Base-by-base conservation (phyloP, 2,797 vertebrate species). In the Sebastes matsubarae region DNA sequence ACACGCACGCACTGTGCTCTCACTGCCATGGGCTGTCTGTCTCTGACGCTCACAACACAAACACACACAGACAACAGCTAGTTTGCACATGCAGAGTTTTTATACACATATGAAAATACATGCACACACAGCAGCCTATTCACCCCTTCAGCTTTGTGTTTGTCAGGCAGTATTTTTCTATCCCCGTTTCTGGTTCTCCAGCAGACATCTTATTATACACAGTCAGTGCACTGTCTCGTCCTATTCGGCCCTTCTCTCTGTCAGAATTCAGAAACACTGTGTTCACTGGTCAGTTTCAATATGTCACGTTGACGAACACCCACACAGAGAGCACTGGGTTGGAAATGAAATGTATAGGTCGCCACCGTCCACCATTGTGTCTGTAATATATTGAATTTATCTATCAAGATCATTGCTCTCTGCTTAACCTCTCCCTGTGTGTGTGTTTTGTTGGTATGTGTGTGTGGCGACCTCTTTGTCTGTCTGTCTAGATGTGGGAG, bases 401-500 rank as follows among this genome's bases (percentile, higher is more conserved):
- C 64, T 22, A 4, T 57, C 18, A n/a, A 14, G 29, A n/a, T 59
- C 16, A 60, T 12, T 27, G 55, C 42, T 76, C 24, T n/a, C 22
- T 71, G 63, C 65, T 77, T 74, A 84, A 83, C 69, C 66, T 70
- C 20, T 67, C 12, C 13, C 3, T 68, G 27, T 65, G 3, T 77
- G 25, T 65, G 50, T 70, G 55, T 66, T 11, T 13, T 80, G 12
- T 59, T 36, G 69, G 22, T 79, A 4, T 72, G 0, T 72, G 18
- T 81, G 34, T 80, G 71, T 70, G 22, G 2, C 3, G 1, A 22
- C 25, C 38, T 58, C 18, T 66, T 22, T 65, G 13, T 79, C 18
- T 79, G n/a, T 75, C 5, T 61, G 20, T 81, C 52, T 86, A 99
- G 98, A 99, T 20, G 96, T 98, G 0, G 97, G 97, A 8, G 98